Evolutionary conservation across 2,113 vertebrate genomes (phyloP), one percentile per base, ranked within the genome.

Genomic region (Centropus bengalensis): DNA sequence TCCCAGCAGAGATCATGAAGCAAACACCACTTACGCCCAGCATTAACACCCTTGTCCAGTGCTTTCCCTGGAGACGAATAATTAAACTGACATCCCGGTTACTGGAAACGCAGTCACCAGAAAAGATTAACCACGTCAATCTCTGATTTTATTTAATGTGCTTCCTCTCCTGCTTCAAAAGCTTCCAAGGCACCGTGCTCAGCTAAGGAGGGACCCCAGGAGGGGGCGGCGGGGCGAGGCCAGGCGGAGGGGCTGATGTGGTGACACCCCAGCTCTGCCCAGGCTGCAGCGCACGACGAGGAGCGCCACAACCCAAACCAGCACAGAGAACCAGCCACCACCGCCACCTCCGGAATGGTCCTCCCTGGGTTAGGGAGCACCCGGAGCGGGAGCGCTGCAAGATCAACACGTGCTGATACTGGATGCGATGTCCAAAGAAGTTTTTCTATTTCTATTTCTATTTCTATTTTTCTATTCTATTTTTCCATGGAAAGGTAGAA

Each of bases 121-220:
- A 92, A 97, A 97, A 97, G 51, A 97, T 97, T 97, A 97, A 98
- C 97, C 85, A 81, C 68, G 94, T 97, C 86, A 91, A 91, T 67
- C 86, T 91, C 92, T 91, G 91, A 73, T 92, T 96, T 93, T 76
- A 82, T 88, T 88, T 80, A 73, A 89, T 89, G 38, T 40, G 93
- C 69, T 94, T 60, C 23, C 71, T 63, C 62, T 71, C 66, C 76
- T 54, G 17, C 44, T 76, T 86, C 73, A 60, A 87, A 73, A 59
- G 76, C 54, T 92, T 68, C 28, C 88, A 85, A 74, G 10, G 82
- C 44, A 62, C 51, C 64, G 70, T n/a, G 76, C 86, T 47, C 44
- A 68, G 68, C 45, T 78, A 28, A 64, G 30, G 75, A 83, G 67
- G 52, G 90, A 28, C 55, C n/a, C 32, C 3, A 24, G 63, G 84